Evolutionary conservation across 1,140 invertebrate species (phyloP), one percentile per base, ranked within the genome.

Genomic region (Teleopsis dalmanni): DNA sequence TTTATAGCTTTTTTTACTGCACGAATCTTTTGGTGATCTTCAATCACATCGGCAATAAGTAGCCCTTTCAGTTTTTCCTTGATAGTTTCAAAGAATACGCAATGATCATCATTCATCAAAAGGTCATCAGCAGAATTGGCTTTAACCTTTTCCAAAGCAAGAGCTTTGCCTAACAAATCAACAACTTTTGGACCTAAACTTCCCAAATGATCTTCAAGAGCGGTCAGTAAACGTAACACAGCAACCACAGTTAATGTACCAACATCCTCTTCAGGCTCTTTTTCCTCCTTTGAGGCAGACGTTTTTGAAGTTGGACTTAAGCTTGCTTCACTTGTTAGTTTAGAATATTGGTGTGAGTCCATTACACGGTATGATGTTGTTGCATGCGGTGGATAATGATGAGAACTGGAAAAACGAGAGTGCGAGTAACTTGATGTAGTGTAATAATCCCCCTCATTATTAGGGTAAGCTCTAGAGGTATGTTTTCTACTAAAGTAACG

Each of bases 21-120:
- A 35, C 59, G 58, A 36, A 70, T 55, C 60, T 69, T 70, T 55
- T 71, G 60, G 35, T 52, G 51, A 49, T 78, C 75, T 26, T 78
- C 75, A 16, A 90, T 79, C 56, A 88, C 78, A 35, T 84, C 84
- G 6, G 87, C 86, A 51, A 85, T 80, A 26, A 87, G 65, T 45
- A 87, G 83, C 29, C 87, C 88, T 70, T 87, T 88, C 11, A 91
- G 70, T 65, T 89, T 90, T 60, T 91, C 87, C 62, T 89, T 89
- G 0, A 83, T 81, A 0, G 86, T 88, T 71, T 90, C 88, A 43
- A 91, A 80, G 34, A 89, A 72, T 0, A 87, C 82, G 56, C 79
- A 79, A 41, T 84, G 80, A 27, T 81, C 75, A 21, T 86, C 81
- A 53, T 84, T 80, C 23, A 79, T 74, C 0, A 90, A 59, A 3